Conservation (phyloP, 2,888 invertebrate species). For the Ectropis crepuscularia region DNA sequence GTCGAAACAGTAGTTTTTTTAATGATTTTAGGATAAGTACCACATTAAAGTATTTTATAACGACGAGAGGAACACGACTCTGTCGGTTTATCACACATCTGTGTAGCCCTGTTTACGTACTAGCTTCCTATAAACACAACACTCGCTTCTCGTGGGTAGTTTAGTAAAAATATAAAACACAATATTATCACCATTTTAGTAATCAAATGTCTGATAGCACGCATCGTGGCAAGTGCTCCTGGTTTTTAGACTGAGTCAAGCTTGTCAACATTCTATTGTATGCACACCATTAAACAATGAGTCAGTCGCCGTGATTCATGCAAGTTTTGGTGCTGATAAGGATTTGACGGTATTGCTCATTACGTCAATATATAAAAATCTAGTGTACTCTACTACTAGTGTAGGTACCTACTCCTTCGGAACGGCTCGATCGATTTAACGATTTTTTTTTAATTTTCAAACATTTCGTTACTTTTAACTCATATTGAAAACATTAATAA, state of each 20-base stretch:
- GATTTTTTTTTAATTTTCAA: too few relatives aligned
- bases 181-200: background rate
- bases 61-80: too few relatives aligned
- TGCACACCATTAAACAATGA: conserved; percentile 19
- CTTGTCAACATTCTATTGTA: conserved; percentile 6
- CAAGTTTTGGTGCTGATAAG: conserved; percentile 8
- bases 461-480: too few relatives aligned
- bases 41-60: too few relatives aligned
- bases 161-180: background rate
- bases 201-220: background rate
- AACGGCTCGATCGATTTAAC: too few relatives aligned
- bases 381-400: too few relatives aligned
- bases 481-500: too few relatives aligned
- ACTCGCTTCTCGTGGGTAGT: too few relatives aligned
- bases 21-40: too few relatives aligned
- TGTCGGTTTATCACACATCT: too few relatives aligned
- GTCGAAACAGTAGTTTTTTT: too few relatives aligned
- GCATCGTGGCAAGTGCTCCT: conserved; percentile 1
- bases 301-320: conserved; percentile 8
- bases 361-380: background rate
- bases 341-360: conserved; percentile 13
- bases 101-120: background rate
- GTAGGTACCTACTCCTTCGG: too few relatives aligned
- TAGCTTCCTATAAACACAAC: background rate
- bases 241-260: background rate